These are phyloP conservation scores for Subanguina moxae DNA, from an alignment of 1,140 invertebrate species.

Conservation along the genomic window DNA sequence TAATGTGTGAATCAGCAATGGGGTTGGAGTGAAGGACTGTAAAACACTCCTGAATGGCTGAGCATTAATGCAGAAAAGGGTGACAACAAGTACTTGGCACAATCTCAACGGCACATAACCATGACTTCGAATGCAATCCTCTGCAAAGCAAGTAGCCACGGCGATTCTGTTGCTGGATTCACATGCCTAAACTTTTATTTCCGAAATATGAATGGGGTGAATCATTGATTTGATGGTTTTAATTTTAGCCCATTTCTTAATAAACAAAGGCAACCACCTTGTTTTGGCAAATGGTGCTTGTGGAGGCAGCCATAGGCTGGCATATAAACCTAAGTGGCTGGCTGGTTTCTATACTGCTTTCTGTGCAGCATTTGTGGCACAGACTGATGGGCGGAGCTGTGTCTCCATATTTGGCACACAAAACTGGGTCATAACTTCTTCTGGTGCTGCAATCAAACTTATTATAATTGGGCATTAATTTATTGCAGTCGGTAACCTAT, in stretches of 20 bases:
- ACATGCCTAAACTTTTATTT: slow-evolving; percentile 82
- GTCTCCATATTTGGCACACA: slow-evolving; percentile 69
- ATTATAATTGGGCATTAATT: too few relatives aligned
- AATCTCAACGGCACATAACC: slow-evolving; percentile 90
- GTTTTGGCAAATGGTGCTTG: slow-evolving; percentile 89
- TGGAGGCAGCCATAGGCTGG: slow-evolving; percentile 87
- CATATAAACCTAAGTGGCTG: slow-evolving; percentile 70
- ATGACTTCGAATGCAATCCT: slow-evolving; percentile 91
- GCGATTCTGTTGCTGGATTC: slow-evolving; percentile 84
- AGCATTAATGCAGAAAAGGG: neutral
- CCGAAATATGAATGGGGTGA: too few relatives aligned
- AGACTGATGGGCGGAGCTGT: slow-evolving; percentile 86
- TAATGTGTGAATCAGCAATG: slow-evolving; percentile 31
- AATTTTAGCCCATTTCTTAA: too few relatives aligned
- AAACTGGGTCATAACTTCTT: slow-evolving; percentile 64
- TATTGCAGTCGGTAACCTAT: too few relatives aligned
- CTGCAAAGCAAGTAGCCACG: slow-evolving; percentile 89
- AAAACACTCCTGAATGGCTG: slow-evolving; percentile 44
- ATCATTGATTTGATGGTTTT: too few relatives aligned
- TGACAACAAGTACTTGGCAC: slow-evolving; percentile 65
- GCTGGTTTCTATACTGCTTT: slow-evolving; percentile 75
- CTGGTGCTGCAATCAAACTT: slow-evolving; percentile 49
- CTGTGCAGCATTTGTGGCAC: slow-evolving; percentile 81
- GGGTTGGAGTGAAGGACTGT: slow-evolving; percentile 33
- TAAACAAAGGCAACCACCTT: slow-evolving; percentile 72